Evolutionary conservation across 2,113 vertebrate genomes (phyloP).

Genomic region (Notothenia coriiceps): DNA sequence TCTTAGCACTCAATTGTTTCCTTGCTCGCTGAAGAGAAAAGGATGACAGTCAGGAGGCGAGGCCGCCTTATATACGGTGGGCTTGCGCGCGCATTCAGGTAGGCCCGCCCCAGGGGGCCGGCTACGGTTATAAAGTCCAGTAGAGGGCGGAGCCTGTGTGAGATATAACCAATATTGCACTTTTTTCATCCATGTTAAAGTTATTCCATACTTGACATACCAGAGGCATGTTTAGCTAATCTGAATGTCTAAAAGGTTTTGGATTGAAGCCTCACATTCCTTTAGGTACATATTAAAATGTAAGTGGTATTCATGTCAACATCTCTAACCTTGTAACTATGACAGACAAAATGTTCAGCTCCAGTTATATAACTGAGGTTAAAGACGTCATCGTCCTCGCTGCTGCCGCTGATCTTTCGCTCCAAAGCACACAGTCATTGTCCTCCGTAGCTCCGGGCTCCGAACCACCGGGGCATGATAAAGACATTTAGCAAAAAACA

Average conservation of each 20-base stretch:
- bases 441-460: conserved; percentile 61
- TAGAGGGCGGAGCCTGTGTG: too few species aligned
- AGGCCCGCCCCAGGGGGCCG: too few species aligned
- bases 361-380: conserved; percentile 80
- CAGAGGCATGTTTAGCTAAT: neutral
- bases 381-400: conserved; percentile 74
- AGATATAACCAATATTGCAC: neutral
- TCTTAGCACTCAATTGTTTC: too few species aligned
- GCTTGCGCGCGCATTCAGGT: too few species aligned
- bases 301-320: conserved; percentile 78
- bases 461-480: conserved; percentile 56
- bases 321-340: conserved; percentile 79
- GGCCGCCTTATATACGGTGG: too few species aligned
- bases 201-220: neutral
- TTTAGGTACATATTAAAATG: too few species aligned
- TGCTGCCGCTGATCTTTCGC: conserved; percentile 71
- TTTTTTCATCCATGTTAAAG: neutral
- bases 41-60: too few species aligned
- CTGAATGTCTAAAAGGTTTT: neutral
- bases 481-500: conserved; percentile 51
- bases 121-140: too few species aligned
- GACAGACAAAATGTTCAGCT: conserved; percentile 83
- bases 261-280: neutral
- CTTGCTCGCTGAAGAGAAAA: too few species aligned
- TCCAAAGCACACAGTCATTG: conserved; percentile 69